Evolutionary conservation across 2,113 vertebrate genomes (phyloP).

Genomic region (Thryonomys swinderianus): DNA sequence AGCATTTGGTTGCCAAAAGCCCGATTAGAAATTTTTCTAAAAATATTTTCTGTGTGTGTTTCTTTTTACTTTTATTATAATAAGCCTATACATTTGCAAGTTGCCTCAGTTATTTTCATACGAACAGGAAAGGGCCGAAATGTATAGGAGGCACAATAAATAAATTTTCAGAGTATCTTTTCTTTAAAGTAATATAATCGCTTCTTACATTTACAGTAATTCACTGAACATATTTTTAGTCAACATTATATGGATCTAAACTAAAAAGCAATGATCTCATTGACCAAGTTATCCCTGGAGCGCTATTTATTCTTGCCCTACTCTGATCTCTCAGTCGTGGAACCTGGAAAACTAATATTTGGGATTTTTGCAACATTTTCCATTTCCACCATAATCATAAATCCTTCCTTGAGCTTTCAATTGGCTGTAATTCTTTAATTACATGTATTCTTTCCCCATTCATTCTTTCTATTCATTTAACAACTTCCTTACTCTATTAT

Average conservation of each 20-base stretch:
- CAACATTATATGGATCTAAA: neutral
- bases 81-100: neutral
- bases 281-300: neutral
- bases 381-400: neutral
- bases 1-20: neutral
- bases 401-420: neutral
- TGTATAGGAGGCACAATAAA: neutral
- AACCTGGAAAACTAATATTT: neutral
- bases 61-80: neutral
- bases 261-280: neutral
- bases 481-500: neutral
- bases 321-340: neutral
- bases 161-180: neutral
- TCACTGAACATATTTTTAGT: neutral
- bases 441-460: neutral
- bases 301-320: neutral
- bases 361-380: neutral
- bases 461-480: neutral
- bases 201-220: neutral
- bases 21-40: neutral
- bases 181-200: neutral
- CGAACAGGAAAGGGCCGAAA: neutral
- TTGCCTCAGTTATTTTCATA: neutral
- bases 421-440: neutral
- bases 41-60: neutral